Evolutionary conservation across 2,888 invertebrate genomes (phyloP).

Genomic region (Meliscaeva auricollis): DNA sequence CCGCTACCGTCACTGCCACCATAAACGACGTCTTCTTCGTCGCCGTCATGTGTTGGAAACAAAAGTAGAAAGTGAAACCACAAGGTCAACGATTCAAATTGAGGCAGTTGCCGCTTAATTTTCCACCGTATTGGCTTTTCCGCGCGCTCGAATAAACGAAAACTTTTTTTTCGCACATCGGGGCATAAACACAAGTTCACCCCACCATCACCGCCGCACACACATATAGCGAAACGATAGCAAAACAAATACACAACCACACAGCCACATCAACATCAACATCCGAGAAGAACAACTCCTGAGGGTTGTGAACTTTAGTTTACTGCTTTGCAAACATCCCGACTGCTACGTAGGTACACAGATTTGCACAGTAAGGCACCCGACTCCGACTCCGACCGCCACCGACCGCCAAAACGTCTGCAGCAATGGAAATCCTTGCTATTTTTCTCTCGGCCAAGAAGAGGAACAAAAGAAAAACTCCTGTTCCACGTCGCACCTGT

Average conservation of each 20-base stretch:
- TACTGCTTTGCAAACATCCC: constrained; percentile 73
- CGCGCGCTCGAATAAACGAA: constrained; percentile 75
- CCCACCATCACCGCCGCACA: constrained; percentile 2
- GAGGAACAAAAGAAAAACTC: constrained; percentile 74
- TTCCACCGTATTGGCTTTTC: constrained; percentile 74
- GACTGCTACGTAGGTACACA: constrained; percentile 50
- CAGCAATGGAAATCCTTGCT: constrained; percentile 65
- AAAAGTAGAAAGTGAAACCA: constrained; percentile 75
- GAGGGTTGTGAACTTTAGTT: constrained; percentile 76
- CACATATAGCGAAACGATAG: constrained; percentile 9
- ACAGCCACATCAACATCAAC: constrained; percentile 27
- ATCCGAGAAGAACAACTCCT: constrained; percentile 69
- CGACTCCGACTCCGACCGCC: constrained; percentile 10
- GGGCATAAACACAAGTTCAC: constrained; percentile 58
- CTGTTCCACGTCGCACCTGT: constrained; percentile 79
- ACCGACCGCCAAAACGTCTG: constrained; percentile 24
- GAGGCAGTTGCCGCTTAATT: constrained; percentile 74
- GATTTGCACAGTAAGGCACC: constrained; percentile 55
- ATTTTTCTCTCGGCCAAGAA: constrained; percentile 67
- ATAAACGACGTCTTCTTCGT: constrained; percentile 38
- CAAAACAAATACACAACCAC: constrained; percentile 40
- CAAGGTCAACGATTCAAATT: constrained; percentile 76
- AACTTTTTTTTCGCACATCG: constrained; percentile 66
- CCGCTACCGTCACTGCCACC: constrained; percentile 12
- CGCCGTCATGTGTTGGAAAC: constrained; percentile 55